Base-by-base conservation (phyloP, 2,797 vertebrate genomes). In the Galagoides demidoff region DNA sequence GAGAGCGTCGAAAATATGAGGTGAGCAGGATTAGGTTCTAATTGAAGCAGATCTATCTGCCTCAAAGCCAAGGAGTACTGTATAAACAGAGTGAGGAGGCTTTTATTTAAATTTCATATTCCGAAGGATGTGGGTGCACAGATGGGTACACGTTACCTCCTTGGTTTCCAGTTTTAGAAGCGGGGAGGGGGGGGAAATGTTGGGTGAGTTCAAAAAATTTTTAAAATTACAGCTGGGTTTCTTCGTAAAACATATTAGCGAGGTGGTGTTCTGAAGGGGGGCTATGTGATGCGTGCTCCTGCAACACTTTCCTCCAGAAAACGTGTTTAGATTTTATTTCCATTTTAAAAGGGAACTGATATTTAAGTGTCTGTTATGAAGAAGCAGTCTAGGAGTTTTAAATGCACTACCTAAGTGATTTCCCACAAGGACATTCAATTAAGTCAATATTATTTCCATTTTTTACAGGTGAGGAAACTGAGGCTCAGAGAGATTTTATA, bases 121-220 rank as follows among this genome's bases (percentile, higher is more conserved):
- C 79, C 34, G 45, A 78, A 81, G 43, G 74, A 64, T 74, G 88
- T 81, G 71, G 79, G 57, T 63, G 74, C 45, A 31, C 89, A 90
- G 85, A 90, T 89, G 76, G 64, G 66, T 43, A 39, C 79, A 71
- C 0, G 12, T 85, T 84, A 85, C 79, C 78, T 78, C 89, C 92
- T 78, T 88, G 71, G 37, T 89, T 96, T 95, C 94, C 81, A 71
- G 45, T 88, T 96, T 96, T 91, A 96, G 95, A 97, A 94, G 90
- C 39, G 13, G 22, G 55, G 52, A 17, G 22, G 55, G 52, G 31
- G 49, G 7, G 14, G 43, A 49, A 37, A 84, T 43, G 37, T 63
- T 37, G 59, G 71, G 55, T 76, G 74, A 96, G 86, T 96, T 92
- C 37, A 82, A 92, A 88, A 84, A 22, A 25, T n/a, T 92, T 85